Conservation (phyloP, 1,140 invertebrate species). For the Lysiphlebus fabarum region DNA sequence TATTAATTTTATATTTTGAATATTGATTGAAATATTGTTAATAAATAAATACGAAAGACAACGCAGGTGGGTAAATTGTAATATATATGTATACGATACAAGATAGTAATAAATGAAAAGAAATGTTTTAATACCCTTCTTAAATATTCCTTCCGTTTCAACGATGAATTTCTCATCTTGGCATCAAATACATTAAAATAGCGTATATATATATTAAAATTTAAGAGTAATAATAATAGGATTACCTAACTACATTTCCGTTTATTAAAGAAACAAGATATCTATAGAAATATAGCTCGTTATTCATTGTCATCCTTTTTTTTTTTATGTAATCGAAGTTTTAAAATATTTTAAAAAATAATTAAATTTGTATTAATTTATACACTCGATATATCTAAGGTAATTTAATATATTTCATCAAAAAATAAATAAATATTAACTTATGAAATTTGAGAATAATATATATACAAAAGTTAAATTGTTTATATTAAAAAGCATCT, state of each 20-base stretch:
- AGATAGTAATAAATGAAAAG: constrained; percentile 24
- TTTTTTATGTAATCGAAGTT: too few relatives aligned
- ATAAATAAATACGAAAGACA: background rate
- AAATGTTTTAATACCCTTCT: constrained; percentile 52
- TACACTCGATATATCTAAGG: too few relatives aligned
- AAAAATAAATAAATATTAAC: too few relatives aligned
- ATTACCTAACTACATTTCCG: constrained; percentile 55
- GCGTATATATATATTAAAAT: constrained; percentile 41
- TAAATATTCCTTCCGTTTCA: constrained; percentile 53
- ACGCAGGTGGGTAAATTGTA: constrained; percentile 8
- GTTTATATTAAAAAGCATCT: too few relatives aligned
- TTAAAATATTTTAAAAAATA: too few relatives aligned
- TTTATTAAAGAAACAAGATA: constrained; percentile 59
- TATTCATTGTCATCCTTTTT: too few relatives aligned
- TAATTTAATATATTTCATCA: too few relatives aligned
- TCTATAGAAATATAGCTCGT: constrained; percentile 17
- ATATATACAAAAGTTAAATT: too few relatives aligned
- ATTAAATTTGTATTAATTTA: too few relatives aligned
- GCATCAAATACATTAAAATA: background rate
- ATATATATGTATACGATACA: background rate
- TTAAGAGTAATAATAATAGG: constrained; percentile 56
- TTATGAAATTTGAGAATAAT: too few relatives aligned
- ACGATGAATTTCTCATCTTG: constrained; percentile 15
- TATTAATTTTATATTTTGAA: too few relatives aligned
- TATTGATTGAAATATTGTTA: too few relatives aligned